phyloP scores from a whole-genome alignment of 2,113 vertebrate species.

The Tetrax tetrax region DNA sequence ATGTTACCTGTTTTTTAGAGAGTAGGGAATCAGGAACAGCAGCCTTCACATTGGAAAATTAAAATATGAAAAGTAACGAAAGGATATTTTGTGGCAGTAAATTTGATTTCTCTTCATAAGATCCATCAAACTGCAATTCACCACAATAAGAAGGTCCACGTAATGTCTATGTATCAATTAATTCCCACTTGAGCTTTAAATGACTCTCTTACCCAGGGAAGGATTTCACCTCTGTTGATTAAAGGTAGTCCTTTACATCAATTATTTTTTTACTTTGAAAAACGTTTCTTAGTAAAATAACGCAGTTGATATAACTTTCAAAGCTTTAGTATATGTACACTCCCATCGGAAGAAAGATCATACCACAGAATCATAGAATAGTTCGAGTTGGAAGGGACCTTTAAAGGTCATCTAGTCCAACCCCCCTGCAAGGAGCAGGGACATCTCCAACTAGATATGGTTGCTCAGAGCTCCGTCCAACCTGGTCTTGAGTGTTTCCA shows the following conservation, averaged over 20 bases:
- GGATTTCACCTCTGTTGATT: not conserved
- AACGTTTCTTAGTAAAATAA: not conserved
- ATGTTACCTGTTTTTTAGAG: not conserved
- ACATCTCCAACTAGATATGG: no score
- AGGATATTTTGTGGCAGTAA: not conserved
- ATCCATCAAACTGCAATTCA: not conserved
- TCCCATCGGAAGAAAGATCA: not conserved
- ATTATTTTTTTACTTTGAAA: not conserved
- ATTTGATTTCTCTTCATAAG: not conserved
- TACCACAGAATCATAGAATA: not conserved
- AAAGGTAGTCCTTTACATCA: not conserved
- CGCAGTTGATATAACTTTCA: not conserved
- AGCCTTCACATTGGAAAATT: not conserved
- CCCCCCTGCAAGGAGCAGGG: no score
- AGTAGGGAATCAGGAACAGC: not conserved
- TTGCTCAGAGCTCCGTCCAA: no score
- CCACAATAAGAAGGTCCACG: not conserved
- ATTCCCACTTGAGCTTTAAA: not conserved
- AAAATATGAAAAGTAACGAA: not conserved
- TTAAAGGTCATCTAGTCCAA: no score
- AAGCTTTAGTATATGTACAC: not conserved
- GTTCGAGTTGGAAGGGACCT: no score
- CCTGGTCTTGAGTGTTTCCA: no score
- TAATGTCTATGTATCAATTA: not conserved
- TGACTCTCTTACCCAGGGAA: not conserved